A percentile compares a stretch with the other conserved stretches of the same genome.
phyloP scores from a whole-genome alignment of 2,888 invertebrate genomes.

The Sphinx pinastri region DNA sequence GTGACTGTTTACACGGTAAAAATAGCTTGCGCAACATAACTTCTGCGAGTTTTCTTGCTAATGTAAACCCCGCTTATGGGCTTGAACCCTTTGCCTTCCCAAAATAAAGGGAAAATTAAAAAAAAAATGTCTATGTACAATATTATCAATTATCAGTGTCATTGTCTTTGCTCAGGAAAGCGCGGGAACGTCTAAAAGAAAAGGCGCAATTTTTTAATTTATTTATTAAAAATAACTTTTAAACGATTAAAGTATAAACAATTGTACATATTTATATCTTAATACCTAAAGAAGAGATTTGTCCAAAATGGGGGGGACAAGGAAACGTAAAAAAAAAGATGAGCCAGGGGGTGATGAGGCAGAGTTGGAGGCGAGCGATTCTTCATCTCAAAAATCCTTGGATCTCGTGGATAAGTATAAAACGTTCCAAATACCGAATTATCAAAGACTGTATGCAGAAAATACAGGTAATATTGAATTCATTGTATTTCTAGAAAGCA shows the following conservation, averaged over 20 bases:
- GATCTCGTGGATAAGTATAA: not conserved
- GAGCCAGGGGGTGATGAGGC: not conserved
- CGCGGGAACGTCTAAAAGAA: not conserved
- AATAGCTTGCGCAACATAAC: too few relatives aligned
- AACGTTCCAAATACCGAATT: not conserved
- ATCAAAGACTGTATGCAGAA: not conserved
- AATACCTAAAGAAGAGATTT: not conserved
- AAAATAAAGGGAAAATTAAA: too few relatives aligned
- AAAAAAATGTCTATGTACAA: too few relatives aligned
- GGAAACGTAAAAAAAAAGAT: not conserved
- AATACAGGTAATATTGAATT: not conserved
- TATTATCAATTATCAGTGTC: too few relatives aligned
- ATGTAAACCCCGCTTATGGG: too few relatives aligned
- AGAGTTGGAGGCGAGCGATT: not conserved
- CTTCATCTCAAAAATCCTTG: not conserved
- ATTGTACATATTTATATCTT: not conserved
- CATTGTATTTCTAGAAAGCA: not conserved
- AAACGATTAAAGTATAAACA: not conserved
- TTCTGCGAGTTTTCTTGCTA: too few relatives aligned
- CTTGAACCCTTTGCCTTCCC: too few relatives aligned
- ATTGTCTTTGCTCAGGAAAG: not conserved
- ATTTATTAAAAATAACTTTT: not conserved
- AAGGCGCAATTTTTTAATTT: not conserved
- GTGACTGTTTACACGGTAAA: too few relatives aligned
- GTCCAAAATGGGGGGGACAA: slow-evolving; percentile 11